Percentiles rank a stretch among this genome's conserved stretches.
These are phyloP conservation scores for Phania funesta DNA, from an alignment of 2,888 invertebrate genomes.

Conservation along the genomic window DNA sequence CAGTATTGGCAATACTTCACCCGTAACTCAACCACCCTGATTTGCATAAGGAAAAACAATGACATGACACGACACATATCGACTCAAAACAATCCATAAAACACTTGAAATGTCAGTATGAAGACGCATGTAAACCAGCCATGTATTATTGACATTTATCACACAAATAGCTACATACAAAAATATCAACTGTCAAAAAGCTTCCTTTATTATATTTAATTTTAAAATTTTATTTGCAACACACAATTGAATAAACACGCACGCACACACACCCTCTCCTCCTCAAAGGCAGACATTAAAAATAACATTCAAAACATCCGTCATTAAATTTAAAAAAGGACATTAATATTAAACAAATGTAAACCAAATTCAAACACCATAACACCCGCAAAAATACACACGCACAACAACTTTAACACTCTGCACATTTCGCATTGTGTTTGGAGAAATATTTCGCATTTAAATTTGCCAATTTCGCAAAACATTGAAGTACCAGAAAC, in stretches of 20 bases:
- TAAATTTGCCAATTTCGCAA: slow-evolving; percentile 49
- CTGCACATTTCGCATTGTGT: slow-evolving; percentile 26
- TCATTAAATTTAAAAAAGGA: slow-evolving; percentile 25
- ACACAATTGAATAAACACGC: slow-evolving; percentile 34
- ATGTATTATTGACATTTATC: slow-evolving; percentile 53
- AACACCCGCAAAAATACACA: slow-evolving; percentile 54
- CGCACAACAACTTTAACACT: slow-evolving; percentile 48
- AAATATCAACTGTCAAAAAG: slow-evolving; percentile 55
- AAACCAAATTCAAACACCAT: slow-evolving; percentile 32
- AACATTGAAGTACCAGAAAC: slow-evolving; percentile 9
- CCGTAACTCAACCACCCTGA: neutral
- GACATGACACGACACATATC: slow-evolving; percentile 49
- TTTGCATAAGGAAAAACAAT: neutral
- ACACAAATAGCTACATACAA: neutral
- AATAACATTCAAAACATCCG: neutral
- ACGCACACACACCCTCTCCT: neutral
- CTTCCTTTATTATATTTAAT: neutral
- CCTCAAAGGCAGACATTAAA: neutral
- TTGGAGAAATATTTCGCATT: slow-evolving; percentile 16
- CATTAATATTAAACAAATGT: slow-evolving; percentile 36
- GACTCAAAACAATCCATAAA: slow-evolving; percentile 28
- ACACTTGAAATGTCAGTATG: slow-evolving; percentile 57
- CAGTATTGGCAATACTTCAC: slow-evolving; percentile 29
- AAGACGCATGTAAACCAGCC: slow-evolving; percentile 14
- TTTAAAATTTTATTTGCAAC: slow-evolving; percentile 47